Evolutionary conservation across 1,140 invertebrate species (phyloP).

Genomic region (Drusus annulatus): DNA sequence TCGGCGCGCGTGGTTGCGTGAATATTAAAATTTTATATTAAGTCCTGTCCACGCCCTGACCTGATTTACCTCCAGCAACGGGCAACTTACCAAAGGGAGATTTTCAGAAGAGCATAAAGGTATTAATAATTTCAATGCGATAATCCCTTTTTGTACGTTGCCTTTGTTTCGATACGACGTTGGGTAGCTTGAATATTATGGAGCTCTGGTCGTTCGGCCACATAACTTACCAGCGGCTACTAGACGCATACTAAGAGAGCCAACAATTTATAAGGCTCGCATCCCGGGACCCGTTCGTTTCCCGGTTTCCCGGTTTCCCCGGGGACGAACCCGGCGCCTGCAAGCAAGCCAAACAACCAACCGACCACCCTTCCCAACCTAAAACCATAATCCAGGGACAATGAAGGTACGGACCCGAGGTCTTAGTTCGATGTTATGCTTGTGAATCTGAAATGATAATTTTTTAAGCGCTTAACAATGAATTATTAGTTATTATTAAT

Average conservation of each 20-base stretch:
- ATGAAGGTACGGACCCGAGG: not conserved
- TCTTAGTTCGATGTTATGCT: not conserved
- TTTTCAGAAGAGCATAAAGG: not conserved
- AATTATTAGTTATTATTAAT: too few relatives aligned
- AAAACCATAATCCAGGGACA: conserved; percentile 34
- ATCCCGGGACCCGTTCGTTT: not conserved
- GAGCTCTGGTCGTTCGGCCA: conserved; percentile 17
- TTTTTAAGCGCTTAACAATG: too few relatives aligned
- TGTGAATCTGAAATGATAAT: too few relatives aligned
- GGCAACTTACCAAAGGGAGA: not conserved
- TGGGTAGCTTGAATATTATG: not conserved
- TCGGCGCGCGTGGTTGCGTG: conserved; percentile 1
- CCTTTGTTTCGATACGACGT: too few relatives aligned
- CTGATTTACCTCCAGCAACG: not conserved
- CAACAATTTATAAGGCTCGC: conserved; percentile 11
- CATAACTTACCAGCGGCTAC: conserved; percentile 8
- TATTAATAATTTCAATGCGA: too few relatives aligned
- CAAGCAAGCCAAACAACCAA: not conserved
- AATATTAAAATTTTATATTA: conserved; percentile 37
- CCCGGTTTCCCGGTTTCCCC: not conserved
- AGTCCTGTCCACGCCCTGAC: not conserved
- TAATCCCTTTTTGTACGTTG: too few relatives aligned
- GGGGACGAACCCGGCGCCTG: not conserved
- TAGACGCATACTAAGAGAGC: conserved; percentile 26
- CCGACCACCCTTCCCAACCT: not conserved